Evolutionary conservation across 2,797 vertebrate genomes (phyloP), one percentile per base, ranked within the genome.

Genomic region (Ara ararauna): DNA sequence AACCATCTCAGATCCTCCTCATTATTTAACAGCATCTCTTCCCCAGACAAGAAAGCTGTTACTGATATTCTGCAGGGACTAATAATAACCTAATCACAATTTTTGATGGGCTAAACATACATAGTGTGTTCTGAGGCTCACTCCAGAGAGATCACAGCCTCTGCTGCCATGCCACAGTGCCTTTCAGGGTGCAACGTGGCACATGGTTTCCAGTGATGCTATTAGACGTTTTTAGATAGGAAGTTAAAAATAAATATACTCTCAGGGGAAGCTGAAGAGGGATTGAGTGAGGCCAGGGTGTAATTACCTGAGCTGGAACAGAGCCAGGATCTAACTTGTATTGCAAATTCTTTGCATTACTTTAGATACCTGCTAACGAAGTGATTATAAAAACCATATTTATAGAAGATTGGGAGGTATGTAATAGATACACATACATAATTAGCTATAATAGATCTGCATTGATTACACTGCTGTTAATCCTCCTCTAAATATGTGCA

Each of bases 341-440:
- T 87, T 85, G 93, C 94, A 93, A 90, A 96, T 97, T 97, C 96
- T 83, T 93, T 40, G 93, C 94, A 78, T 96, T 96, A 90, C 94
- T 96, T 97, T 51, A 85, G 90, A 84, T 96, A 95, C 90, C 90
- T 97, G 92, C 94, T 97, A 97, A 97, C 94, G 87, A 97, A 97
- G 92, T 96, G 95, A 95, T 96, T 94, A 96, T 90, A 94, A 94
- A 97, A 97, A 96, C 88, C 95, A 90, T 97, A 96, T 97, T 97
- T 97, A 95, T 92, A 91, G 96, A 87, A 96, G 96, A 96, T 97
- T 96, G 96, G 93, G 85, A 93, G 80, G 82, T 87, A 75, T 75
- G 96, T 54, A 91, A 95, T 90, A 95, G 95, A 95, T 92, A 95
- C 95, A 97, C 87, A 95, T 92, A 91, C 58, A 4, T 96, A 97